Evolutionary conservation across 2,888 invertebrate genomes (phyloP).

Genomic region (Augiades crinisus): DNA sequence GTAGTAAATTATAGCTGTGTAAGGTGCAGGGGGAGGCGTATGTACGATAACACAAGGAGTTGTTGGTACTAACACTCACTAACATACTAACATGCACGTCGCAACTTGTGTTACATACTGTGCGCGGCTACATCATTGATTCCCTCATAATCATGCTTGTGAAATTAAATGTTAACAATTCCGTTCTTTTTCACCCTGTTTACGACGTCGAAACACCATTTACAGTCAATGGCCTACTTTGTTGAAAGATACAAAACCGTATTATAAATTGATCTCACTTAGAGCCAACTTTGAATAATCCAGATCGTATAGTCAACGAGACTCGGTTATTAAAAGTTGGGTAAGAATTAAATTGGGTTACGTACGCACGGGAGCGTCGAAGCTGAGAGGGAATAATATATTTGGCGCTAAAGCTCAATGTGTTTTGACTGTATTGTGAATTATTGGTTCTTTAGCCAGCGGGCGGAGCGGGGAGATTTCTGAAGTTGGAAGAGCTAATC

Average conservation of each 20-base stretch:
- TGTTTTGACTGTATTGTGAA: constrained; percentile 28
- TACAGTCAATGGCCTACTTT: constrained; percentile 25
- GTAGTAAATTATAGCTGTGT: constrained; percentile 13
- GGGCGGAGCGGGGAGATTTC: constrained; percentile 29
- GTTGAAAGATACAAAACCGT: constrained; percentile 2
- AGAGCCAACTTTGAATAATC: constrained; percentile 16
- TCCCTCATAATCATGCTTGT: constrained; percentile 49
- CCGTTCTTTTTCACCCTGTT: constrained; percentile 12
- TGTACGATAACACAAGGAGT: background rate
- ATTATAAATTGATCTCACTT: constrained; percentile 38
- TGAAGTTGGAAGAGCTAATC: constrained; percentile 28
- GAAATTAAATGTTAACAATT: constrained; percentile 23
- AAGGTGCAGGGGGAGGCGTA: background rate
- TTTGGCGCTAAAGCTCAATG: constrained; percentile 28
- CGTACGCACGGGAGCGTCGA: background rate
- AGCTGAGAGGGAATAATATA: constrained; percentile 15
- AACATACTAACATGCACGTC: constrained; percentile 12
- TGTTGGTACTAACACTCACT: constrained; percentile 4
- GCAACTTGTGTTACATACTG: constrained; percentile 3
- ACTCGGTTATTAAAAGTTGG: constrained; percentile 12
- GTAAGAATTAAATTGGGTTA: constrained; percentile 14
- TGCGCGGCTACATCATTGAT: constrained; percentile 28
- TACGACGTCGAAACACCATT: constrained; percentile 7
- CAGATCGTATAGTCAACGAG: background rate
- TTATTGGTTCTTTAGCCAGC: constrained; percentile 13